phyloP scores from a whole-genome alignment of 2,888 invertebrate species.

The Syrphus vitripennis region DNA sequence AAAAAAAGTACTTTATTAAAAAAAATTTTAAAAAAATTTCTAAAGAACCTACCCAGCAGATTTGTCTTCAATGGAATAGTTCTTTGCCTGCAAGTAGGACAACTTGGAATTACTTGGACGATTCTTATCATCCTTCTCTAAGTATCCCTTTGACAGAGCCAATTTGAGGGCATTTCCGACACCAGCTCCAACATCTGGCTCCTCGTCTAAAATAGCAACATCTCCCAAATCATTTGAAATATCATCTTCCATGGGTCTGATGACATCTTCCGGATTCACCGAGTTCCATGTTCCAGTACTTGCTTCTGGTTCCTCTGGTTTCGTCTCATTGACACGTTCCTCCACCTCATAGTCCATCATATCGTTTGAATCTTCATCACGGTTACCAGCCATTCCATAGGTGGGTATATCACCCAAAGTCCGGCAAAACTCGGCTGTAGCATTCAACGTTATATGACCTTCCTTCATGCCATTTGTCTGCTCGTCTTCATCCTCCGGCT shows the following conservation, averaged over 20 bases:
- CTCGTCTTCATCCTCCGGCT: constrained; percentile 76
- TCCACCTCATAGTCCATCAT: constrained; percentile 82
- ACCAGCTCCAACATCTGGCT: constrained; percentile 95
- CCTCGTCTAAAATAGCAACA: constrained; percentile 88
- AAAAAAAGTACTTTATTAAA: background rate
- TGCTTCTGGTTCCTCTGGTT: constrained; percentile 81
- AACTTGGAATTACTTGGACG: constrained; percentile 87
- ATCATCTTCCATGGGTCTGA: constrained; percentile 82
- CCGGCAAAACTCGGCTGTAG: constrained; percentile 98
- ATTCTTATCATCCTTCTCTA: constrained; percentile 91
- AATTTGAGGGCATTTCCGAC: constrained; percentile 94
- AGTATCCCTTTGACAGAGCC: constrained; percentile 96
- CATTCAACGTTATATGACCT: constrained; percentile 90
- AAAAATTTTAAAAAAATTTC: background rate
- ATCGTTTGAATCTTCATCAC: constrained; percentile 89
- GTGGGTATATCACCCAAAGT: constrained; percentile 97
- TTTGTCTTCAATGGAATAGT: constrained; percentile 91
- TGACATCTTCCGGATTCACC: constrained; percentile 85
- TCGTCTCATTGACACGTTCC: constrained; percentile 79
- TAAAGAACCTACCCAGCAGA: constrained; percentile 83
- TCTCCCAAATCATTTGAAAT: constrained; percentile 80
- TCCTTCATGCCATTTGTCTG: constrained; percentile 73
- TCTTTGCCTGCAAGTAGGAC: constrained; percentile 89
- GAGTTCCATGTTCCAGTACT: constrained; percentile 91
- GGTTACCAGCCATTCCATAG: constrained; percentile 94